Evolutionary conservation across 92 coral and sea anemone genomes (phyloP).

Genomic region (Ricordea florida): DNA sequence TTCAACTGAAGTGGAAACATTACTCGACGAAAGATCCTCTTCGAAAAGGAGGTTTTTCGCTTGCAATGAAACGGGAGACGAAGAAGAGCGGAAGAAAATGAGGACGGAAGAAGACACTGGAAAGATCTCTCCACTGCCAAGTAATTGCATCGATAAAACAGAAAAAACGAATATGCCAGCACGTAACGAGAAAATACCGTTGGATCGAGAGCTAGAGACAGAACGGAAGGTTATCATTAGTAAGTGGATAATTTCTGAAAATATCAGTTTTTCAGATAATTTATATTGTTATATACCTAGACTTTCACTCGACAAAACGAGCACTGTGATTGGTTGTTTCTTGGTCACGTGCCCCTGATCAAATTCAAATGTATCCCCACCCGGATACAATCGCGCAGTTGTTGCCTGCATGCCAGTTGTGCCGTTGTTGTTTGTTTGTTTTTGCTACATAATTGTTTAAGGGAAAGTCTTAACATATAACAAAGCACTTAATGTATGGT

Average conservation of each 20-base stretch:
- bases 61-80: slow-evolving; percentile 12
- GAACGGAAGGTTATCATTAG: slow-evolving; percentile 37
- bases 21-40: not conserved
- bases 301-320: no score
- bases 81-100: not conserved
- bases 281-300: not conserved
- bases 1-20: not conserved
- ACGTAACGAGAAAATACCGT: not conserved
- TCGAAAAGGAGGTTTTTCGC: slow-evolving; percentile 19
- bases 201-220: not conserved
- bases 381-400: no score
- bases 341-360: no score
- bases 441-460: no score
- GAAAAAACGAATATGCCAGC: not conserved
- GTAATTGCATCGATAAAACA: not conserved
- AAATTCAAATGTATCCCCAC: no score
- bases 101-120: not conserved
- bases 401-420: no score
- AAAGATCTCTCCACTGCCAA: not conserved
- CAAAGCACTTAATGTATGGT: no score
- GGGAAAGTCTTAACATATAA: no score
- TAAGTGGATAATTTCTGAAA: not conserved
- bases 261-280: not conserved
- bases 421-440: no score
- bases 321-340: no score